Evolutionary conservation across 1,140 invertebrate genomes (phyloP), one percentile per base, ranked within the genome.

Genomic region (Stenopsyche tienmushanensis): DNA sequence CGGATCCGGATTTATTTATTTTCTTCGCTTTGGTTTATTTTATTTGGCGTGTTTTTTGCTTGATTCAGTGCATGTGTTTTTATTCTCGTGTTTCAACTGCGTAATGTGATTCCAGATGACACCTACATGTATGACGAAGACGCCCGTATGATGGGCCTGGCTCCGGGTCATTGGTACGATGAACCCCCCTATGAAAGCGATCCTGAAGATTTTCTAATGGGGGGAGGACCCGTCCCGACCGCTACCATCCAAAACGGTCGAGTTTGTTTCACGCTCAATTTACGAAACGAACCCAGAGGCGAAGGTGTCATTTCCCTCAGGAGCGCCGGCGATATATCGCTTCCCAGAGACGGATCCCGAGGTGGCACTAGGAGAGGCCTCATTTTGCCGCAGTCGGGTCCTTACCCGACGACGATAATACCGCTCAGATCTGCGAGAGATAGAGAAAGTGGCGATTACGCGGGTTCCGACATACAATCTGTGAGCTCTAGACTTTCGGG

Each of bases 101-200:
- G 58, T 50, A 21, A 80, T 75, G 62, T 71, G 70, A 80, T 81
- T 83, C 66, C 80, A 90, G 90, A 92, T 81, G 90, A 92, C 76
- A 92, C 90, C 7, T 93, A 93, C 72, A 93, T 93, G 90, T 93
- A 93, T 77, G 90, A 92, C 72, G 90, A 92, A 72, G 90, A 92
- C 67, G 85, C 86, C 29, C 78, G 85, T 71, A 85, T 83, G 65
- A 77, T 83, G 66, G 85, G 85, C 29, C 80, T 86, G 20, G 83
- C 83, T 34, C 83, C 83, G 70, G 83, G 85, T 45, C 91, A 94
- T 73, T 93, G 91, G 90, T 94, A 94, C 73, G 91, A 94, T 73
- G 92, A 94, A 78, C 92, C 92, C 17, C 91, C 92, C 3, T 93
- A 93, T 72, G 91, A 94, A 75, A 92, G 90, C 68, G 92, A 93